Conservation (phyloP, 2,888 invertebrate genomes). For the Tenodera sinensis region DNA sequence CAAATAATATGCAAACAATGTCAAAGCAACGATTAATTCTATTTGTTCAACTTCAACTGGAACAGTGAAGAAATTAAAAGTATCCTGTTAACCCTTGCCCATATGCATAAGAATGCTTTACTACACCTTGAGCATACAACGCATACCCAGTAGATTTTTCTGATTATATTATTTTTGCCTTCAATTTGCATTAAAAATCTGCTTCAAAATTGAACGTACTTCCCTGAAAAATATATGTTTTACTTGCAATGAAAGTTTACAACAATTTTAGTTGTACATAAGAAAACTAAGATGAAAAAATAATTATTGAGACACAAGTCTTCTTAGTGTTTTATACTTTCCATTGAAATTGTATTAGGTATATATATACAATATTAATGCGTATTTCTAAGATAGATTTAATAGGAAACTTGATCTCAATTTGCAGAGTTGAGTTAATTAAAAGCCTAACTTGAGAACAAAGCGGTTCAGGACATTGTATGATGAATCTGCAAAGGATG, state of each 20-base stretch:
- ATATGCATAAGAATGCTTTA: no score
- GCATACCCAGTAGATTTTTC: no score
- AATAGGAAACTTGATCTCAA: neutral
- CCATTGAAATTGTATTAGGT: neutral
- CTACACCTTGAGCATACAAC: no score
- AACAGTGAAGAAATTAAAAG: no score
- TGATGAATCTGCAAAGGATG: slow-evolving; percentile 7
- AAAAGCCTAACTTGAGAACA: neutral
- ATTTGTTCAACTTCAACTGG: no score
- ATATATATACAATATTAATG: neutral
- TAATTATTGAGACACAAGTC: no score
- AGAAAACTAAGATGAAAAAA: no score
- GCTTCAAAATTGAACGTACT: neutral
- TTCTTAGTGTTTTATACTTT: neutral
- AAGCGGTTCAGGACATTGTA: neutral
- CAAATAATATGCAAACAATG: no score
- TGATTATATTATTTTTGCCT: no score
- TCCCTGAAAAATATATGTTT: neutral
- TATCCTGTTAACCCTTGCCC: no score
- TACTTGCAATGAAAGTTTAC: neutral
- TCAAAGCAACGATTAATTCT: no score
- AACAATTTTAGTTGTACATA: neutral
- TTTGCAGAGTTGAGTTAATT: neutral
- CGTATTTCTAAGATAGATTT: neutral
- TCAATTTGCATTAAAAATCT: no score